Evolutionary conservation across 2,888 invertebrate genomes (phyloP).

Genomic region (Gasteruption jaculator): DNA sequence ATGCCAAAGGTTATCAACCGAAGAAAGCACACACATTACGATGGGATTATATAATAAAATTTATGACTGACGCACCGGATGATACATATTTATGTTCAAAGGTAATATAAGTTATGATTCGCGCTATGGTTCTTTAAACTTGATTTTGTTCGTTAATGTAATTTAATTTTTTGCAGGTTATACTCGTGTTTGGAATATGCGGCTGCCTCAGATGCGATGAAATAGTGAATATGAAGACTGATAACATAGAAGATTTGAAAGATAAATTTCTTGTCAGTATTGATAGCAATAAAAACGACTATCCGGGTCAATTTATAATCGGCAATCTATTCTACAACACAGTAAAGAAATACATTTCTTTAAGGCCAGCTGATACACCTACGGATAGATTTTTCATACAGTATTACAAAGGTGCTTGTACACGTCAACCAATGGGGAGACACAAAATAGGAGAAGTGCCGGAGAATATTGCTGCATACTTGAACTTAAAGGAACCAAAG

Average conservation of each 20-base stretch:
- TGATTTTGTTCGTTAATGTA: slow-evolving; percentile 8
- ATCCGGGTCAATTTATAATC: slow-evolving; percentile 13
- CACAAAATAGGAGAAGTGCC: slow-evolving; percentile 17
- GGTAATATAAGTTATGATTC: too few species aligned
- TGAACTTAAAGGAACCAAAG: slow-evolving; percentile 11
- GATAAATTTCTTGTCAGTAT: slow-evolving; percentile 10
- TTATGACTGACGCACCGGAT: slow-evolving; percentile 21
- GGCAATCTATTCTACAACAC: slow-evolving; percentile 12
- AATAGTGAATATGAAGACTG: slow-evolving; percentile 3
- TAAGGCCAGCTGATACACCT: slow-evolving; percentile 5
- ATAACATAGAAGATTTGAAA: slow-evolving; percentile 8
- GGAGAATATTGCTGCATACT: slow-evolving; percentile 11
- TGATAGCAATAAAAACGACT: slow-evolving; percentile 5
- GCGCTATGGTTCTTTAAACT: too few species aligned
- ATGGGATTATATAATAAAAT: slow-evolving; percentile 22
- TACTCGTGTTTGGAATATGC: slow-evolving; percentile 15
- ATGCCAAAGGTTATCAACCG: slow-evolving; percentile 8
- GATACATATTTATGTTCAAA: slow-evolving; percentile 20
- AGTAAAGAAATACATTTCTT: slow-evolving; percentile 12
- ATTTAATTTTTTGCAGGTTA: slow-evolving; percentile 8
- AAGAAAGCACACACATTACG: slow-evolving; percentile 16
- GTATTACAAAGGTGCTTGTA: slow-evolving; percentile 14
- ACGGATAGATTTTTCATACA: slow-evolving; percentile 16
- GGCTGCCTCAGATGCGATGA: slow-evolving; percentile 10
- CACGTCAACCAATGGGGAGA: slow-evolving; percentile 11